phyloP scores from a whole-genome alignment of 2,797 vertebrate genomes.

The Sebastes iracundus region DNA sequence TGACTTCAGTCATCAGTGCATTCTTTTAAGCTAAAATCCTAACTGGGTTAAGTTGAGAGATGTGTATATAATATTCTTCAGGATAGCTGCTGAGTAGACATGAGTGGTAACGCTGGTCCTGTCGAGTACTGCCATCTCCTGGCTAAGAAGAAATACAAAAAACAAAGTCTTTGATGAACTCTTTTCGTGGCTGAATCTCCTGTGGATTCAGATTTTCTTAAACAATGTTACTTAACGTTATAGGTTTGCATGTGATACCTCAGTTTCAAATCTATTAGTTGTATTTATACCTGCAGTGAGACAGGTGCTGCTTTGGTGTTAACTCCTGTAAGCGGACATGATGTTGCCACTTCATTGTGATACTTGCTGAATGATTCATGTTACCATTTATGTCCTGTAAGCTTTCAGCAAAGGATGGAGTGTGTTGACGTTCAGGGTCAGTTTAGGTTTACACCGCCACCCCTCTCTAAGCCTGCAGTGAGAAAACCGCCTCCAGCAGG shows the following conservation, averaged over 20 bases:
- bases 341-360: not conserved
- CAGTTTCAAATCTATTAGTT: not conserved
- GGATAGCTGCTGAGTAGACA: not conserved
- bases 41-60: not conserved
- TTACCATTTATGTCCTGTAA: not conserved
- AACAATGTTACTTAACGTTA: not conserved
- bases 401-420: not conserved
- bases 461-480: not conserved
- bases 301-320: not conserved
- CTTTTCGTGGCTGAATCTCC: not conserved
- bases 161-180: not conserved
- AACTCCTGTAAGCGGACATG: not conserved
- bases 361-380: not conserved
- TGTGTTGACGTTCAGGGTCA: not conserved
- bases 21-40: not conserved
- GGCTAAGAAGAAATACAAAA: conserved; percentile 10
- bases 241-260: not conserved
- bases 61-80: not conserved
- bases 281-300: not conserved
- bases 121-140: conserved; percentile 77
- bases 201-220: not conserved
- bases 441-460: not conserved
- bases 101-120: conserved; percentile 5
- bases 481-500: not conserved
- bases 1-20: not conserved